Conservation (phyloP, 2,888 invertebrate genomes). For the Brachycybe producta region DNA sequence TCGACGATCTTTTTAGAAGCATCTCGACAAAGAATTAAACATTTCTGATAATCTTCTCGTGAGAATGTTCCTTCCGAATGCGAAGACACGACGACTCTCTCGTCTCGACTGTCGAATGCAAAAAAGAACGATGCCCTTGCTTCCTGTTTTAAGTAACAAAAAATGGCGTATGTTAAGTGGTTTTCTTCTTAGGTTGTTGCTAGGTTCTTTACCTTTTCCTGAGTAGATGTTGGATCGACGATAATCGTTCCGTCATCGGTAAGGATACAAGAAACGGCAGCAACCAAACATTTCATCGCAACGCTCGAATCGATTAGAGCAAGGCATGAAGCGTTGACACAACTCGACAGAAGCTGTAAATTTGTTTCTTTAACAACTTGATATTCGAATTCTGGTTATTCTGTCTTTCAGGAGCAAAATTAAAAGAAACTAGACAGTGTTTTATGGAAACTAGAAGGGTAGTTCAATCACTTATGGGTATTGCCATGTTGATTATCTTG, state of each 20-base stretch:
- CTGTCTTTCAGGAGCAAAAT: too few relatives aligned
- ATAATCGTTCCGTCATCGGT: slow-evolving; percentile 45
- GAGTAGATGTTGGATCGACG: slow-evolving; percentile 46
- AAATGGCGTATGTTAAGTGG: neutral
- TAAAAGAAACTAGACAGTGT: too few relatives aligned
- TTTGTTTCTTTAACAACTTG: too few relatives aligned
- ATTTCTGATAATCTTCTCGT: slow-evolving; percentile 51
- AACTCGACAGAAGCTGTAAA: slow-evolving; percentile 54
- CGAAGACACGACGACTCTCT: slow-evolving; percentile 46
- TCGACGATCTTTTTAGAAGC: slow-evolving; percentile 55
- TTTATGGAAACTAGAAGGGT: too few relatives aligned
- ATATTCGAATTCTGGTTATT: too few relatives aligned
- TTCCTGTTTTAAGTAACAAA: slow-evolving; percentile 32
- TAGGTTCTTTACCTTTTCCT: slow-evolving; percentile 34
- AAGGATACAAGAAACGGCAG: slow-evolving; percentile 61
- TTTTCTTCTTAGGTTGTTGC: neutral
- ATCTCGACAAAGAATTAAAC: slow-evolving; percentile 48
- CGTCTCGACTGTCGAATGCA: slow-evolving; percentile 57
- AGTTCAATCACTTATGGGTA: too few relatives aligned
- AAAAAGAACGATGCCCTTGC: slow-evolving; percentile 53
- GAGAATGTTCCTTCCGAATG: slow-evolving; percentile 57
- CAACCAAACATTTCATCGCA: slow-evolving; percentile 68
- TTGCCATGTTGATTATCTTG: too few relatives aligned
- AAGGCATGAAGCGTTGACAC: slow-evolving; percentile 68
- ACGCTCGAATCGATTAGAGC: slow-evolving; percentile 70